Evolutionary conservation across 2,888 invertebrate genomes (phyloP).

Genomic region (Zaprionus bogoriensis): DNA sequence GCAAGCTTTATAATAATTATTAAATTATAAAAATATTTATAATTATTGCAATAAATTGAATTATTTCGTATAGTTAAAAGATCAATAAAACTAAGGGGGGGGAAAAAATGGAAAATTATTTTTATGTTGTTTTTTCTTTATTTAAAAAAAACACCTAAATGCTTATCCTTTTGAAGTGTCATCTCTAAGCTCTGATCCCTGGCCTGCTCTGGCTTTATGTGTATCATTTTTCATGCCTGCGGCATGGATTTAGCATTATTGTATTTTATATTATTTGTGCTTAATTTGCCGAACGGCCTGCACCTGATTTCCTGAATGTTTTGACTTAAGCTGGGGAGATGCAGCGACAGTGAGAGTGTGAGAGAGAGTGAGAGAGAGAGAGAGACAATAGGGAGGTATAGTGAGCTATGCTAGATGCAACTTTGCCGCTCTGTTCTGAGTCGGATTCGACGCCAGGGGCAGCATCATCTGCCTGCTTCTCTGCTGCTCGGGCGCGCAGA

Average conservation of each 20-base stretch:
- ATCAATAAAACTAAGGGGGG: no score
- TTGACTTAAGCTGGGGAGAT: slow-evolving; percentile 24
- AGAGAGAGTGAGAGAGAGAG: neutral
- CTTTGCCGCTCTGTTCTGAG: slow-evolving; percentile 5
- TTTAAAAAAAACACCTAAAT: no score
- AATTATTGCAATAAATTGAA: no score
- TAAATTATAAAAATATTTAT: no score
- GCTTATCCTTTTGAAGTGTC: neutral
- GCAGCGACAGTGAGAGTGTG: neutral
- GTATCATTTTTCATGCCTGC: slow-evolving; percentile 67
- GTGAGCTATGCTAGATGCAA: neutral
- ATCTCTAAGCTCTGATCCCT: slow-evolving; percentile 12
- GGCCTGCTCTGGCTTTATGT: slow-evolving; percentile 43
- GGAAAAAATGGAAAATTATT: no score
- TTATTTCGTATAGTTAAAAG: no score
- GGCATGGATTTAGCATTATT: slow-evolving; percentile 64
- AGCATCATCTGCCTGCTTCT: slow-evolving; percentile 15
- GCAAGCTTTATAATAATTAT: no score
- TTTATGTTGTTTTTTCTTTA: no score
- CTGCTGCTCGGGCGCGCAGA: slow-evolving; percentile 34
- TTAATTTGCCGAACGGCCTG: slow-evolving; percentile 62
- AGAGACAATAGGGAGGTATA: neutral
- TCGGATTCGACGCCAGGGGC: slow-evolving; percentile 30
- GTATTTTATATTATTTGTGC: slow-evolving; percentile 71
- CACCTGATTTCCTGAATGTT: slow-evolving; percentile 68